Conservation (phyloP, 2,797 vertebrate species). For the Loris lydekkerianus region DNA sequence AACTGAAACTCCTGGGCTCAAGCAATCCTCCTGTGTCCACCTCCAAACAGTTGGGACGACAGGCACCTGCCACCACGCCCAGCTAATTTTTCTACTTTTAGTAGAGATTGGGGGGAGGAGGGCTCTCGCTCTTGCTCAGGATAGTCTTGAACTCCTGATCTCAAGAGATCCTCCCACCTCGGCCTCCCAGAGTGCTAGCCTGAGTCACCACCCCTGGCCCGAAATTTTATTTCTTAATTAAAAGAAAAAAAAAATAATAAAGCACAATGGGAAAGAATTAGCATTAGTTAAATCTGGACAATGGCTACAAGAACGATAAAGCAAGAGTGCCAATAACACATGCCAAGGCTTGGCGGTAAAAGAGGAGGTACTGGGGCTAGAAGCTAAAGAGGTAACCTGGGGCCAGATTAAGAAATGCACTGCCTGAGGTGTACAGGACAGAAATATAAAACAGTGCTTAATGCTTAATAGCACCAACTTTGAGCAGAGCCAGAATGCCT, state of each 20-base stretch:
- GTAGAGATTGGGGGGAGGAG: no score
- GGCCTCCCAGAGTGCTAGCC: no score
- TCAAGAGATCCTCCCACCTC: no score
- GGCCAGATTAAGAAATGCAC: neutral
- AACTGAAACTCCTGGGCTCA: no score
- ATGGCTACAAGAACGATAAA: neutral
- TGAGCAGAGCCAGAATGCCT: neutral
- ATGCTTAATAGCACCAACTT: neutral
- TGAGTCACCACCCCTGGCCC: no score
- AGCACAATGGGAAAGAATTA: neutral
- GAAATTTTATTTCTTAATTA: constrained; percentile 47
- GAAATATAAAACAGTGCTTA: constrained; percentile 2
- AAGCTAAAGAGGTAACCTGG: neutral
- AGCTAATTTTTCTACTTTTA: no score
- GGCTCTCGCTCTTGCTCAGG: no score
- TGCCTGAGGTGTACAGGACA: neutral
- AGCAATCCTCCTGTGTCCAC: no score
- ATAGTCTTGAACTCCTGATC: no score
- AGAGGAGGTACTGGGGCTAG: neutral
- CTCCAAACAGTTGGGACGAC: no score
- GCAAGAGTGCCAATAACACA: neutral
- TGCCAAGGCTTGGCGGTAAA: neutral
- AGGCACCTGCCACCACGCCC: no score
- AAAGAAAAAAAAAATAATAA: neutral
- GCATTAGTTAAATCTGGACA: neutral